phyloP scores from a whole-genome alignment of 2,888 invertebrate genomes.

The Meloe dianella region DNA sequence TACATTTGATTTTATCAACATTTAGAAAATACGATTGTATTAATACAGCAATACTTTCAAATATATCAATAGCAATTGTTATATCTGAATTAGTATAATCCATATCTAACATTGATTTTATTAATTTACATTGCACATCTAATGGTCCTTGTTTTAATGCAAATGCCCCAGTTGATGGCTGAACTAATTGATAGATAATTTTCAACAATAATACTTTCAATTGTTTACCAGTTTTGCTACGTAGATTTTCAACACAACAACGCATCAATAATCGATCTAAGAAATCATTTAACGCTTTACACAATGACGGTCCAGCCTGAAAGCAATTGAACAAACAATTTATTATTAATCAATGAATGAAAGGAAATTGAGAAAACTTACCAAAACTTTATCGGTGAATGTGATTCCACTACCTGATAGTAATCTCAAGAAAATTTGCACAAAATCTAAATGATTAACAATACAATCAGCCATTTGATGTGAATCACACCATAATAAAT shows the following conservation, averaged over 20 bases:
- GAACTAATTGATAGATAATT: constrained; percentile 74
- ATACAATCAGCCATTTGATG: constrained; percentile 68
- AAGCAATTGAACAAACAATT: no score
- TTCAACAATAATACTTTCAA: constrained; percentile 72
- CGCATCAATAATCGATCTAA: constrained; percentile 72
- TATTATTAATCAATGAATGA: no score
- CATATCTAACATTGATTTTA: constrained; percentile 70
- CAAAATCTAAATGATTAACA: constrained; percentile 70
- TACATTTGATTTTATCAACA: constrained; percentile 64
- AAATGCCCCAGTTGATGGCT: constrained; percentile 66
- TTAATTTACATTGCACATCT: constrained; percentile 76
- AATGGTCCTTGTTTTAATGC: constrained; percentile 71
- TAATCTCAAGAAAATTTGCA: constrained; percentile 70
- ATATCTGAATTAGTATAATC: constrained; percentile 74
- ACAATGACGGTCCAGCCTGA: constrained; percentile 80
- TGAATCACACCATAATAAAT: constrained; percentile 36
- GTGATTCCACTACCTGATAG: constrained; percentile 70
- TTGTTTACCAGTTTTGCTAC: constrained; percentile 63
- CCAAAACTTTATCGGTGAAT: constrained; percentile 62
- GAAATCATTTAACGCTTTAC: constrained; percentile 75
- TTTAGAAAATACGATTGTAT: constrained; percentile 64
- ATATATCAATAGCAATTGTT: constrained; percentile 73
- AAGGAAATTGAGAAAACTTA: no score
- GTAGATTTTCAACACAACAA: constrained; percentile 66
- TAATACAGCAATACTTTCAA: constrained; percentile 72